Evolutionary conservation across 2,113 vertebrate genomes (phyloP), one percentile per base, ranked within the genome.

Genomic region (Chitala chitala): DNA sequence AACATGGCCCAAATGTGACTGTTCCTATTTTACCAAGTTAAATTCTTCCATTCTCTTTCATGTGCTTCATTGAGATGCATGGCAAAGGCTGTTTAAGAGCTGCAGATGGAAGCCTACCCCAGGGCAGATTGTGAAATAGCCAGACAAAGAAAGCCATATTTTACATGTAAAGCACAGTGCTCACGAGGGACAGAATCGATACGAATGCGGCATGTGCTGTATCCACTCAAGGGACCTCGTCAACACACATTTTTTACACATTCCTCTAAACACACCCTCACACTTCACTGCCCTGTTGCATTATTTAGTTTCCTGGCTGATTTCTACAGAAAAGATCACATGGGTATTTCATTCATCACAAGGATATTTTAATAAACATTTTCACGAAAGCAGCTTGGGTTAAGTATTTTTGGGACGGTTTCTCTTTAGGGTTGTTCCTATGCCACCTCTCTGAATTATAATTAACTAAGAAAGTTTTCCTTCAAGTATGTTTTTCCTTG

Each of bases 41-140:
- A 73, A 46, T 42, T 17, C 17, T 33, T 12, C 53, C 38, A 29
- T 22, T 65, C 26, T 44, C 7, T 31, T 69, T 74, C 51, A 9
- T 50, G 38, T 10, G 48, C 42, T n/a, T 38, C 20, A 42, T 42
- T 71, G n/a, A 54, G 44, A 75, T 72, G 22, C 66, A 76, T 59
- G 59, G 66, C 63, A 42, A 59, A 42, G 71, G 75, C 66, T 70
- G 76, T 77, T 80, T 78, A 80, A 76, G 75, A 77, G 66, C 58
- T n/a, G 17, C 79, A 82, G 81, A 82, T 82, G 81, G 81, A 74
- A 74, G 66, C 36, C 44, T 51, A 77, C 77, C 76, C 77, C 73
- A 72, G 77, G 79, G 79, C 76, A 76, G 70, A 72, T 44, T 51
- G 66, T 74, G 70, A 74, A 72, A 71, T 44, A 76, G 76, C 74